Conservation (phyloP, 2,888 invertebrate species). For the Sympetrum striolatum region DNA sequence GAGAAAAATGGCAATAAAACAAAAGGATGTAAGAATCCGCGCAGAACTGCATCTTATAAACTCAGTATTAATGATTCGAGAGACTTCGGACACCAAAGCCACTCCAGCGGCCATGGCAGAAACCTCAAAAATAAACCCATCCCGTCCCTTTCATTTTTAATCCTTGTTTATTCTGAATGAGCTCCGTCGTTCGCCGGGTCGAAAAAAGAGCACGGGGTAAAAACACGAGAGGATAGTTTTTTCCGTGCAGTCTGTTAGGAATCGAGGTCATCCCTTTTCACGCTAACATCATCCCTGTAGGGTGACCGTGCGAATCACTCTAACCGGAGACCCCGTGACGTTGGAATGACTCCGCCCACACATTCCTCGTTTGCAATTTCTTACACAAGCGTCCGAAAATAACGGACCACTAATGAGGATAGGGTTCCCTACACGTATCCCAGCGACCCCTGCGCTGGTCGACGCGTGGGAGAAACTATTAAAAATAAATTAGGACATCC, state of each 20-base stretch:
- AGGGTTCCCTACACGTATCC: not conserved
- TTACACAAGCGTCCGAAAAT: not conserved
- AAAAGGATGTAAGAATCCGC: not conserved
- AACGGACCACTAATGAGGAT: slow-evolving; percentile 6
- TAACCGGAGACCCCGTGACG: not conserved
- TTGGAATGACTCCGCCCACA: not conserved
- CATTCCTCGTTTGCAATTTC: not conserved
- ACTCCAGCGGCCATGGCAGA: not conserved
- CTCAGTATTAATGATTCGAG: not conserved
- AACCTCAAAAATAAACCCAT: not conserved
- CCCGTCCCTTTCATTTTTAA: not conserved
- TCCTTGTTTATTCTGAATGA: not conserved
- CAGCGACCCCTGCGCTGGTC: not conserved
- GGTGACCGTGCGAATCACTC: slow-evolving; percentile 1
- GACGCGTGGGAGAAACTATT: not conserved
- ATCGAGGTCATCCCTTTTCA: not conserved
- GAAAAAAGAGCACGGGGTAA: not conserved
- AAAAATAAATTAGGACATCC: slow-evolving; percentile 33
- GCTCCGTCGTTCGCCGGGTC: not conserved
- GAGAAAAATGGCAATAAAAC: not conserved
- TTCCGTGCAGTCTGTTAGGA: not conserved
- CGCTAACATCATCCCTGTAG: not conserved
- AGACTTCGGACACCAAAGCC: not conserved
- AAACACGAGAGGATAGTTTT: not conserved
- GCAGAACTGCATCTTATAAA: not conserved